phyloP scores from a whole-genome alignment of 2,113 vertebrate genomes.

The Alosa alosa region DNA sequence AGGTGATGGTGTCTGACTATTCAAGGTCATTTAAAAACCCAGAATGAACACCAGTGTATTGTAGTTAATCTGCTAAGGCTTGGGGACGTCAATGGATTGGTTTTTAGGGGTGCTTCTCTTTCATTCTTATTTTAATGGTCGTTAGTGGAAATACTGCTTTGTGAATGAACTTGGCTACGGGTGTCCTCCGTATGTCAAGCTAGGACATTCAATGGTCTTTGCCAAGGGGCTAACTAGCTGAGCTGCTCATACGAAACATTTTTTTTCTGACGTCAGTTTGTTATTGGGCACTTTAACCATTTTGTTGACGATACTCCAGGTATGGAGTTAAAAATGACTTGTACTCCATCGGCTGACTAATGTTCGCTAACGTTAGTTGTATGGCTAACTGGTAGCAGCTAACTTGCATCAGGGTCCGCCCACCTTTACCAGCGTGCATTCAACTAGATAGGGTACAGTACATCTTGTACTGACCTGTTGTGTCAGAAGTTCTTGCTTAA shows the following conservation, averaged over 20 bases:
- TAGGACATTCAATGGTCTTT: background rate
- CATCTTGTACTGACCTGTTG: background rate
- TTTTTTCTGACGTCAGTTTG: background rate
- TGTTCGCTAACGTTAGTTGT: background rate
- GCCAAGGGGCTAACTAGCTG: background rate
- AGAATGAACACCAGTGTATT: background rate
- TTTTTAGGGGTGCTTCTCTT: background rate
- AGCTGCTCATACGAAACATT: background rate
- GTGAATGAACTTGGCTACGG: background rate
- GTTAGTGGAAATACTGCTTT: background rate
- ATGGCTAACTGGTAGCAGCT: background rate
- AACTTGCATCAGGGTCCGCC: constrained; percentile 2
- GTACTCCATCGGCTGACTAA: background rate
- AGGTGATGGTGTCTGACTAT: background rate
- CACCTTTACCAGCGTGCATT: background rate
- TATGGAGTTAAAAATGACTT: background rate
- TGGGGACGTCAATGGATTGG: background rate
- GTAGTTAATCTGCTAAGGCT: background rate
- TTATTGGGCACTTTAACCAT: background rate
- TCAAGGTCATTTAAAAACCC: constrained; percentile 8
- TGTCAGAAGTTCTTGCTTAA: background rate
- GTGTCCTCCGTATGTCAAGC: background rate
- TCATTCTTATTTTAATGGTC: background rate
- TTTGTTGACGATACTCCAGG: background rate
- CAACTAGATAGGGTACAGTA: background rate